Conservation (phyloP, 1,140 invertebrate genomes). For the Heliconius himera region DNA sequence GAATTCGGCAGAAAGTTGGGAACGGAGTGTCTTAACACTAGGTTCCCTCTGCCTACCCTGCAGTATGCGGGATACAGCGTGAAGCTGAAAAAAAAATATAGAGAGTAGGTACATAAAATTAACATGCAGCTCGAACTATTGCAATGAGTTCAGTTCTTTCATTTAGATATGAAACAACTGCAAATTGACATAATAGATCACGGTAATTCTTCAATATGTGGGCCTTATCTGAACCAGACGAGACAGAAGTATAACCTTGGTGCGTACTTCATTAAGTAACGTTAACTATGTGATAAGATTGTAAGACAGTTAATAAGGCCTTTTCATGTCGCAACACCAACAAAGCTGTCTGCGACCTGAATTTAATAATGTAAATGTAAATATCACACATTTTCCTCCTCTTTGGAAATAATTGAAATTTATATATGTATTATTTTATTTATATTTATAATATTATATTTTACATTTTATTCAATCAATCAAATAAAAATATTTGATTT, state of each 20-base stretch:
- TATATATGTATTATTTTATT: not conserved
- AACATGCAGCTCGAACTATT: no score
- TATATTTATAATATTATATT: not conserved
- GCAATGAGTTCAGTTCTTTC: no score
- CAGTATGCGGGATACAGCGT: no score
- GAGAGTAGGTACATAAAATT: no score
- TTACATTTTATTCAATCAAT: not conserved
- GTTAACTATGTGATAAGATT: slow-evolving; percentile 20
- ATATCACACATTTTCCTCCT: not conserved
- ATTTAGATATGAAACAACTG: no score
- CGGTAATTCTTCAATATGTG: not conserved
- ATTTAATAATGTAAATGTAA: not conserved
- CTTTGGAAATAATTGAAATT: not conserved
- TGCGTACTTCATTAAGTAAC: not conserved
- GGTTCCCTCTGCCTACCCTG: no score
- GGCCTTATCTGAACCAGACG: not conserved
- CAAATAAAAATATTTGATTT: not conserved
- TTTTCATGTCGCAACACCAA: slow-evolving; percentile 17
- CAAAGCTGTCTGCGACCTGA: slow-evolving; percentile 17
- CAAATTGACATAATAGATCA: no score
- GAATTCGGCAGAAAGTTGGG: no score
- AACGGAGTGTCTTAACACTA: no score
- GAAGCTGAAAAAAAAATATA: no score
- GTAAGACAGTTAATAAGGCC: slow-evolving; percentile 13
- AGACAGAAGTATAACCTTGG: not conserved